Evolutionary conservation across 2,888 invertebrate genomes (phyloP), one percentile per base, ranked within the genome.

Genomic region (Toxonevra muliebris): DNA sequence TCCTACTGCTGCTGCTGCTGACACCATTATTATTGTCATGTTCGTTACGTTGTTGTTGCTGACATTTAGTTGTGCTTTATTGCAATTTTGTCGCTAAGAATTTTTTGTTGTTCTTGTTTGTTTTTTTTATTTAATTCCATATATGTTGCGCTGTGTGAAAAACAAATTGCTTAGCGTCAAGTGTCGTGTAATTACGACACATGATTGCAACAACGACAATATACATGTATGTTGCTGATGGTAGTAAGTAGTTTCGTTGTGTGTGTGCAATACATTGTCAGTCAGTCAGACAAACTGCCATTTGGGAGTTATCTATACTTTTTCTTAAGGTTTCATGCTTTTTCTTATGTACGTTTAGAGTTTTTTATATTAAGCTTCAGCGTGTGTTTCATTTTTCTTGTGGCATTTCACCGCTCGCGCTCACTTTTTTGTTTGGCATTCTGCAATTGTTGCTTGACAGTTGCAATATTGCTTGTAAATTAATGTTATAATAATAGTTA

Each of bases 121-220:
- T 41, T 61, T 58, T 50, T 30, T 58, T 8, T 15, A 45, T 40
- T 64, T n/a, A 64, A 57, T 78, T 75, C 7, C 30, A 30, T 30
- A 30, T 30, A 7, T 73, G 79, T 77, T 75, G 63, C 48, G 57
- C 30, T 9, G 45, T 48, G 40, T 42, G 55, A 48, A 61, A 66
- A 79, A 81, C 81, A 82, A 82, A 82, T 81, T 82, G 83, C 81
- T 82, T 77, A 79, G 83, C 82, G 82, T 81, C 81, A 82, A 81
- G 81, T 81, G 82, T 80, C 80, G 75, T 82, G 82, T 82, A 82
- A 81, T 81, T 82, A 82, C 81, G 81, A 74, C 74, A 73, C 73
- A 75, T 74, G 75, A 75, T 71, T 72, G 70, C 74, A 68, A 66
- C 68, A 42, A 57, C 30, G 30, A 30, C 30, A 30, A 30, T 30